Evolutionary conservation across 2,113 vertebrate species (phyloP).

Genomic region (Oophaga pumilio): DNA sequence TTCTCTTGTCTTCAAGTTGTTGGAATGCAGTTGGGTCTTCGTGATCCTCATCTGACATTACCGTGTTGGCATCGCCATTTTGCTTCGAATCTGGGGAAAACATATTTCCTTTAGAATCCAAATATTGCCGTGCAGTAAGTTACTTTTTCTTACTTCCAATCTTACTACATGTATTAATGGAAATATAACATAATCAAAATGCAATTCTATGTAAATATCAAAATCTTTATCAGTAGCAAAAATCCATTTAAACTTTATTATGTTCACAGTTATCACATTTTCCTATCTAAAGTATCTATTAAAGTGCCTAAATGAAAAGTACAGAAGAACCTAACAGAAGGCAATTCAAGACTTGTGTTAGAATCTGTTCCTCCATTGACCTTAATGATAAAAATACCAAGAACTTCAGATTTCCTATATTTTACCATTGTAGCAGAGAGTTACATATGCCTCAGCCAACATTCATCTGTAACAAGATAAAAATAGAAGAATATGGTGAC

Average conservation of each 20-base stretch:
- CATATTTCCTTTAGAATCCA: no score
- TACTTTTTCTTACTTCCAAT: no score
- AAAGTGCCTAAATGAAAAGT: not conserved
- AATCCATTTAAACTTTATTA: not conserved
- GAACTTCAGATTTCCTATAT: not conserved
- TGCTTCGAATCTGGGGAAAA: slow-evolving; percentile 92
- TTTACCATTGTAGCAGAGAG: not conserved
- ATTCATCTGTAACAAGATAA: not conserved
- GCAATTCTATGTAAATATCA: not conserved
- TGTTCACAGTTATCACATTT: no score
- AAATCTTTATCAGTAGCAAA: not conserved
- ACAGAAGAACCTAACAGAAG: not conserved
- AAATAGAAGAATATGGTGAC: not conserved
- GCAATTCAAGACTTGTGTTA: no score
- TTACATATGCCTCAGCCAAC: not conserved
- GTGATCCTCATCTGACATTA: slow-evolving; percentile 86
- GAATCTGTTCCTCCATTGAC: no score
- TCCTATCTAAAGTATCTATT: no score
- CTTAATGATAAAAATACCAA: not conserved
- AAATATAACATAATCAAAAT: not conserved
- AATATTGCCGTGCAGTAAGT: no score
- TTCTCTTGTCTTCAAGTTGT: slow-evolving; percentile 79
- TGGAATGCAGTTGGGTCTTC: slow-evolving; percentile 81
- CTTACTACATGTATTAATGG: no score
- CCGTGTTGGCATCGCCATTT: slow-evolving; percentile 89